Base-by-base conservation (phyloP, 2,888 invertebrate genomes). In the Acanthacorydalis orientalis region DNA sequence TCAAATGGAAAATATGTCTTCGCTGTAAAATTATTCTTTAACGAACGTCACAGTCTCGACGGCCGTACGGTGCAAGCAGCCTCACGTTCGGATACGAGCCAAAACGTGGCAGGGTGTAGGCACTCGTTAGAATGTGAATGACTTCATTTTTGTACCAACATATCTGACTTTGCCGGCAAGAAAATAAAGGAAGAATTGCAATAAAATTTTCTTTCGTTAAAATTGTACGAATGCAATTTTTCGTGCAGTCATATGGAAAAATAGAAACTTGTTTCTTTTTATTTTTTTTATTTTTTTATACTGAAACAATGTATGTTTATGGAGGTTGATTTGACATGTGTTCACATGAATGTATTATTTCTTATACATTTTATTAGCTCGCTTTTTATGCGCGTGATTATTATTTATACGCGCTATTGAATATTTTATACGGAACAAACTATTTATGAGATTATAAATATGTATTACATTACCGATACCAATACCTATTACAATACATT, bases 151-250 rank as follows among this genome's bases (percentile, higher is more conserved):
- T 42, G 42, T 23, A 23, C 14, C 42, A 42, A 42, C 42, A 31
- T 42, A 12, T 42, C 16, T 41, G 39, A 15, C 16, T 42, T n/a
- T 2, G 42, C 31, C 8, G 16, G 31, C 42, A 42, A 31, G 31
- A 31, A 4, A 31, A 42, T 23, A 31, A 42, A 23, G 23, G 23
- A 23, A 23, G 23, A 15, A 10, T 34, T 46, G 46, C 34, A 46
- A 46, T 46, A 46, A 46, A 46, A 32, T 39, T 46, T 46, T 46
- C 46, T 38, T 46, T 46, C 46, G 46, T 46, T 37, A 46, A 46
- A 46, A 46, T 39, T 46, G 34, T 33, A 46, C 16, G 46, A 39
- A 46, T 46, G 46, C 39, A 46, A 46, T 46, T 38, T 46, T 39
- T 31, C 33, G 37, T 37, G 37, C 37, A 37, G 37, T 14, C 37